A percentile compares a stretch with the other conserved stretches of the same genome.
These are phyloP conservation scores for Aspidapion aeneum DNA, from an alignment of 2,888 invertebrate genomes.

Conservation along the genomic window DNA sequence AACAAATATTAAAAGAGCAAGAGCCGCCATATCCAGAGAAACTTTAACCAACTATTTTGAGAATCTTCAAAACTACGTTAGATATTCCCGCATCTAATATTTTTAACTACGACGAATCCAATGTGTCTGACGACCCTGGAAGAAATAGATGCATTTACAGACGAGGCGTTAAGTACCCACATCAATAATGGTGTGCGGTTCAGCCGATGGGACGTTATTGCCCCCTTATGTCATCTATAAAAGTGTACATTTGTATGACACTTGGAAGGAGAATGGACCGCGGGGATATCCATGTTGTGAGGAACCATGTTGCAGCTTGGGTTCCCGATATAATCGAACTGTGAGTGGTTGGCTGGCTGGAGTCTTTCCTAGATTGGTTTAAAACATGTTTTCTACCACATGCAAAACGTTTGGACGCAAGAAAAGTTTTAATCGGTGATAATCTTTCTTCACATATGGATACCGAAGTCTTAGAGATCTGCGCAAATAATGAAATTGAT, in stretches of 20 bases:
- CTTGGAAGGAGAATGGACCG: conserved; percentile 43
- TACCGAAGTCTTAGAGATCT: conserved; percentile 9
- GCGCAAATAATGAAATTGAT: no score
- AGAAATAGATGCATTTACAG: conserved; percentile 28
- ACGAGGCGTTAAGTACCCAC: conserved; percentile 10
- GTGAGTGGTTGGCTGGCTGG: conserved; percentile 36
- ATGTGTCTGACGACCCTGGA: conserved; percentile 34
- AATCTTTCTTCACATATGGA: conserved; percentile 13
- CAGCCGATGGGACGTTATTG: conserved; percentile 1
- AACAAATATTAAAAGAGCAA: conserved; percentile 20
- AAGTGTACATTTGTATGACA: conserved; percentile 26
- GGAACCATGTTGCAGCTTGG: conserved; percentile 20
- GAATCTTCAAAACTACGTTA: conserved; percentile 5
- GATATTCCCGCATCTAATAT: conserved; percentile 19
- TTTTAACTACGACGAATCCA: conserved; percentile 41
- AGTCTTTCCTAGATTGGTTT: conserved; percentile 29
- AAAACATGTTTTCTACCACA: conserved; percentile 10
- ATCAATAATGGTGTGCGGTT: conserved; percentile 21
- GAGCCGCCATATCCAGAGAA: conserved; percentile 16
- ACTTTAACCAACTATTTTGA: conserved; percentile 13
- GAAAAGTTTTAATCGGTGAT: conserved; percentile 14
- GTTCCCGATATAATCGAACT: conserved; percentile 38
- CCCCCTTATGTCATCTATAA: background rate
- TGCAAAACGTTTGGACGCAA: conserved; percentile 8
- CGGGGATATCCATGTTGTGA: conserved; percentile 24